Evolutionary conservation across 2,888 invertebrate species (phyloP).

Genomic region (Dicranocentrus wangi): DNA sequence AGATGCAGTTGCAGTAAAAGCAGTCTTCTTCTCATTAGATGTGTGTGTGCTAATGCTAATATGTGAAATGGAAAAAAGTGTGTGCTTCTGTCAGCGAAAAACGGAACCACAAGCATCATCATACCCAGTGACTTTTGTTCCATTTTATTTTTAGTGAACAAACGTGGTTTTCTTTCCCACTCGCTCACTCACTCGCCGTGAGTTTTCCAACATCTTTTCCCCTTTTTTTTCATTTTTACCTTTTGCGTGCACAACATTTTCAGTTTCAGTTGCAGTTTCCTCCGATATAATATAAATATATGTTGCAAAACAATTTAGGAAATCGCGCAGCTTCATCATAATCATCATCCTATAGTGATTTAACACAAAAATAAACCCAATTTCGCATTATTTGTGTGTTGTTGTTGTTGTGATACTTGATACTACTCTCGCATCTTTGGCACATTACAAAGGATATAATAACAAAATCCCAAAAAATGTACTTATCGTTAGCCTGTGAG

Average conservation of each 20-base stretch:
- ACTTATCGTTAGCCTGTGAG: too few species aligned
- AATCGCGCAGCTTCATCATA: too few species aligned
- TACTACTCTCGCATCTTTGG: not conserved
- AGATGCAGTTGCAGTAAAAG: conserved; percentile 29
- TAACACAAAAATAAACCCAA: too few species aligned
- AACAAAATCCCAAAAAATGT: too few species aligned
- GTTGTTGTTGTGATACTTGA: not conserved
- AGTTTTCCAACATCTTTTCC: conserved; percentile 2
- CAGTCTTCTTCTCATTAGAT: conserved; percentile 7
- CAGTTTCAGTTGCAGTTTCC: too few species aligned
- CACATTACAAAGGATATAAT: not conserved
- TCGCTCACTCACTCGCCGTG: too few species aligned
- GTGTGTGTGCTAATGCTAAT: not conserved
- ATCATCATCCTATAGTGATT: too few species aligned
- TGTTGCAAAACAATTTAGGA: too few species aligned
- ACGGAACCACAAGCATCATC: not conserved
- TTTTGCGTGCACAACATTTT: too few species aligned
- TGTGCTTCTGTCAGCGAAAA: conserved; percentile 10
- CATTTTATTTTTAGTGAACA: conserved; percentile 12
- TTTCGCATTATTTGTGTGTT: too few species aligned
- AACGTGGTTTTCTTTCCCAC: not conserved
- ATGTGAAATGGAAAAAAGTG: not conserved
- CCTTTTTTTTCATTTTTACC: not conserved
- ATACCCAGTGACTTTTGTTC: conserved; percentile 28
- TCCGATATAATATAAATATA: too few species aligned